phyloP scores from a whole-genome alignment of 37 sponge, comb jelly and placozoan species.

The Beroe forskalii region DNA sequence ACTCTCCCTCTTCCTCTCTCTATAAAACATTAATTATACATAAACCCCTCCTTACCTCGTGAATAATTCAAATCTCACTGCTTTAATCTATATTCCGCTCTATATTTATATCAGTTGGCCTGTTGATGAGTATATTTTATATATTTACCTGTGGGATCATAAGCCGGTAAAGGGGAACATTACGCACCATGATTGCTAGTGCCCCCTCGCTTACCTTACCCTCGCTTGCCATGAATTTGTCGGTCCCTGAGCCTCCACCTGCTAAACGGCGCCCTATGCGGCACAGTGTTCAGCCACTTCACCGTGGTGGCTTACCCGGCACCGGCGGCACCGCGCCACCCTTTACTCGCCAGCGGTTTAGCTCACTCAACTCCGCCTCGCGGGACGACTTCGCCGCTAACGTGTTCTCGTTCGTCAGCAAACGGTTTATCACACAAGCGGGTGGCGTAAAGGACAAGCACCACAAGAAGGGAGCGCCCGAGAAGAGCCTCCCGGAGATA shows the following conservation, averaged over 20 bases:
- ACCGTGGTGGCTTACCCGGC: too few species aligned
- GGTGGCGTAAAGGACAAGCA: background rate
- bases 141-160: too few species aligned
- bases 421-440: constrained; percentile 10
- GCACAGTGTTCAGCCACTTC: background rate
- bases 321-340: background rate
- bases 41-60: background rate
- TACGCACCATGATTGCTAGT: background rate
- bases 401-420: constrained; percentile 34
- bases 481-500: background rate
- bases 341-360: background rate
- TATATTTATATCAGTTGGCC: too few species aligned
- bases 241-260: background rate
- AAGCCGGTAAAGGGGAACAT: too few species aligned
- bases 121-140: too few species aligned
- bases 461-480: background rate
- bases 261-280: background rate
- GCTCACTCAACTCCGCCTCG: background rate
- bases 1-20: too few species aligned
- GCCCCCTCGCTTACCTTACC: too few species aligned
- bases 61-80: background rate
- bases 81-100: background rate
- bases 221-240: background rate
- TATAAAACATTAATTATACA: too few species aligned
- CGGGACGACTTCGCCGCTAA: background rate